Percentiles rank a stretch among this genome's conserved stretches.
These are phyloP conservation scores for Dysmachus trigonus DNA, from an alignment of 2,888 invertebrate genomes.

Conservation along the genomic window DNA sequence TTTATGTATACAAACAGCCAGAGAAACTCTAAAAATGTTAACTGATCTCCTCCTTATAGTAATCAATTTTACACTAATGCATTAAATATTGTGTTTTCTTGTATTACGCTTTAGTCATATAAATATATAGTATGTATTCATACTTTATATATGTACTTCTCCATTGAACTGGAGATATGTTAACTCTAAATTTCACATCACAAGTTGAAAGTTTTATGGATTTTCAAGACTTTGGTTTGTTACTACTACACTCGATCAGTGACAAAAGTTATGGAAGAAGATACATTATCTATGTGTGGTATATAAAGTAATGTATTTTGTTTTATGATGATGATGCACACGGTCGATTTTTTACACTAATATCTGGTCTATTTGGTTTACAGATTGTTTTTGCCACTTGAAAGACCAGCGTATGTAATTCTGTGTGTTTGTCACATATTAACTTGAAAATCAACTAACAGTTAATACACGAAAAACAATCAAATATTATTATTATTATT, in stretches of 20 bases:
- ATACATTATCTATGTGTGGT: neutral
- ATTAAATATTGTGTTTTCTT: slow-evolving; percentile 39
- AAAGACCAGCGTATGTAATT: neutral
- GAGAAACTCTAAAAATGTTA: slow-evolving; percentile 53
- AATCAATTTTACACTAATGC: slow-evolving; percentile 20
- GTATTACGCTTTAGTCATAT: slow-evolving; percentile 33
- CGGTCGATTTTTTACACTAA: neutral
- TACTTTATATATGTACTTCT: slow-evolving; percentile 50
- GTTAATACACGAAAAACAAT: slow-evolving; percentile 1
- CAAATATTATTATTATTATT: too few relatives aligned
- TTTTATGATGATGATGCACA: slow-evolving; percentile 4
- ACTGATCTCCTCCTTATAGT: slow-evolving; percentile 50
- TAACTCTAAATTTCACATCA: slow-evolving; percentile 66
- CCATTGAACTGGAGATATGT: slow-evolving; percentile 65
- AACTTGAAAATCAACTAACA: slow-evolving; percentile 9
- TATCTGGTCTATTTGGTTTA: neutral
- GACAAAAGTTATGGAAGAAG: slow-evolving; percentile 29
- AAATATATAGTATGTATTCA: slow-evolving; percentile 46
- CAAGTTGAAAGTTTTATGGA: slow-evolving; percentile 58
- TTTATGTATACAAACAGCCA: slow-evolving; percentile 50
- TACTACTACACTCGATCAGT: slow-evolving; percentile 3
- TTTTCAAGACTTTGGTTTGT: slow-evolving; percentile 44
- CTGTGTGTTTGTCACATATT: neutral
- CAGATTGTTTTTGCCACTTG: neutral
- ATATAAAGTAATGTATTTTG: neutral